Evolutionary conservation across 2,113 vertebrate genomes (phyloP), one percentile per base, ranked within the genome.

Genomic region (Riparia riparia): DNA sequence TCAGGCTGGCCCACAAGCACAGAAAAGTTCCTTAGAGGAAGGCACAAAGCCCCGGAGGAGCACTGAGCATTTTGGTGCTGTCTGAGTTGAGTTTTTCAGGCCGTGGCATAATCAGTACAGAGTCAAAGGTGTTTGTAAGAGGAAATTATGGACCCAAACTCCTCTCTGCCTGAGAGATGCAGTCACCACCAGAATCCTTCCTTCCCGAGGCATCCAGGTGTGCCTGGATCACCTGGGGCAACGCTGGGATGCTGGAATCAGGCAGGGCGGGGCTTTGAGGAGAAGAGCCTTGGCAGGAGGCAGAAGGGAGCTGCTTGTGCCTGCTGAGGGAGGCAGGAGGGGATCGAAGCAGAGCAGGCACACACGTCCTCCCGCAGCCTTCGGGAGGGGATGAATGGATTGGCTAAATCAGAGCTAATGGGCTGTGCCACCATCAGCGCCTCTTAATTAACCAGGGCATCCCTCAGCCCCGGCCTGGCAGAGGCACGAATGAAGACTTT

Each of bases 131-230:
- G 26, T 44, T 63, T 63, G 16, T 51, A 5, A 54, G 50, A 31
- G 9, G 20, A 3, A 6, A 0, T 28, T 20, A 12, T 1, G 11
- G 45, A 41, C n/a, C 24, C 49, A 51, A 29, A 32, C 25, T 44
- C 7, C 20, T 60, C 4, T 0, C 32, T 84, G 56, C 51, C 17
- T 1, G 5, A 24, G 69, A 68, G 34, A 1, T 1, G 0, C 3
- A 19, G 12, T 4, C 60, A 37, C 32, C 31, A 12, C 3, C 47
- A 32, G 24, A 29, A 49, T 7, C 4, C 5, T 10, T 34, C 54
- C 44, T 45, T 72, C 49, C 34, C 17, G 41, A 71, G 64, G 7
- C 26, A 5, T 1, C 1, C 19, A 25, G 56, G 44, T 21, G 8
- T 42, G 54, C 47, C 56, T 1, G 4, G 5, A 6, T 17, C 16